Conservation (phyloP, 2,888 invertebrate species). For the Watsonalla binaria region DNA sequence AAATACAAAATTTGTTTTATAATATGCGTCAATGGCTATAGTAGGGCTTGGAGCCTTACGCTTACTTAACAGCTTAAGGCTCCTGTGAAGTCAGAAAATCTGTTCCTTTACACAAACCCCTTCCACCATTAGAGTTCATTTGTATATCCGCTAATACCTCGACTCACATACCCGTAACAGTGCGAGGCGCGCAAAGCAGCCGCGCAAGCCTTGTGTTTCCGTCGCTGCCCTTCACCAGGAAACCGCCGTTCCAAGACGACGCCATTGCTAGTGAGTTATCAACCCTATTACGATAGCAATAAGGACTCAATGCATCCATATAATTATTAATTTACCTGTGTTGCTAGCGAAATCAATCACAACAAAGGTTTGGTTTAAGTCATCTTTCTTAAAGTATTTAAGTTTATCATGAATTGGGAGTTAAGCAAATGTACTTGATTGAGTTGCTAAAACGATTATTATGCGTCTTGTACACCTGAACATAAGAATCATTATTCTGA, state of each 20-base stretch:
- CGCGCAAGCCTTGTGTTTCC: slow-evolving; percentile 89
- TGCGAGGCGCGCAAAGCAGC: slow-evolving; percentile 82
- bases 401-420: too few relatives aligned
- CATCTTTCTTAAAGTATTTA: too few relatives aligned
- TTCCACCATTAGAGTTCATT: slow-evolving; percentile 7
- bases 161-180: slow-evolving; percentile 35
- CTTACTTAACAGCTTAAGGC: background rate
- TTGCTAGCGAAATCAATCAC: too few relatives aligned
- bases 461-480: too few relatives aligned
- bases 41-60: too few relatives aligned
- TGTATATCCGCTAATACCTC: slow-evolving; percentile 16
- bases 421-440: too few relatives aligned
- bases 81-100: slow-evolving; percentile 4
- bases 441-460: too few relatives aligned
- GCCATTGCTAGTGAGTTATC: slow-evolving; percentile 66
- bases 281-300: slow-evolving; percentile 7
- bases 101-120: background rate
- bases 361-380: too few relatives aligned
- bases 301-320: background rate
- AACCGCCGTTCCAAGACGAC: slow-evolving; percentile 75
- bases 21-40: too few relatives aligned
- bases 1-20: too few relatives aligned
- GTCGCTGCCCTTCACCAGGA: slow-evolving; percentile 81
- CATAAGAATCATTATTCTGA: too few relatives aligned
- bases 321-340: background rate